Conservation (phyloP, 30 jellyfish, hydroid and myxozoan species). For the Sanderia malayensis region DNA sequence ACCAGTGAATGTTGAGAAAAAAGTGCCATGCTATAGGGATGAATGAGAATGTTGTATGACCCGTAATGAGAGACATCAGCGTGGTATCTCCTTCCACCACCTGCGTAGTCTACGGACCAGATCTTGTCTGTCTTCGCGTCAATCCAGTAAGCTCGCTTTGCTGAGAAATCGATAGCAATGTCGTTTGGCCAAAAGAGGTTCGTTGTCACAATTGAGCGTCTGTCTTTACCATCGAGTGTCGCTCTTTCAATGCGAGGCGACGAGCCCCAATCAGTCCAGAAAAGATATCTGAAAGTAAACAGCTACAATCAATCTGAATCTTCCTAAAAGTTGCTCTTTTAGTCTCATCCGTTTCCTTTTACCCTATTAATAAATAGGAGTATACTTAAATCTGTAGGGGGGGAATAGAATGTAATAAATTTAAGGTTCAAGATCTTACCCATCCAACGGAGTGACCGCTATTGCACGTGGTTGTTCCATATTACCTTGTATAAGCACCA, state of each 20-base stretch:
- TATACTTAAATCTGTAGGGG: too few relatives aligned
- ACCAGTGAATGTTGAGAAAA: conserved; percentile 35
- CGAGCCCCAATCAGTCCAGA: conserved; percentile 83
- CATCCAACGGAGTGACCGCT: too few relatives aligned
- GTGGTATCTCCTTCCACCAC: conserved; percentile 38
- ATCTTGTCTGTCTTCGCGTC: conserved; percentile 75
- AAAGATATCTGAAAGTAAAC: conserved; percentile 49
- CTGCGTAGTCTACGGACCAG: conserved; percentile 58
- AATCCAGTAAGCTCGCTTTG: conserved; percentile 71
- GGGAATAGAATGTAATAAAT: too few relatives aligned
- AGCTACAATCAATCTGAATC: too few relatives aligned
- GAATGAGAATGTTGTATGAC: not conserved
- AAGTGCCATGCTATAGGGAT: conserved; percentile 69
- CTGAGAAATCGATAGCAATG: conserved; percentile 67
- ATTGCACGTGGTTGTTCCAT: too few relatives aligned
- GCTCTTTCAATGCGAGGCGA: conserved; percentile 78
- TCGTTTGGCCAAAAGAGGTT: conserved; percentile 63
- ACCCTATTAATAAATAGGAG: too few relatives aligned
- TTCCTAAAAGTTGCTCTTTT: too few relatives aligned
- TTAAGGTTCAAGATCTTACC: too few relatives aligned
- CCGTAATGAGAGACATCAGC: conserved; percentile 36
- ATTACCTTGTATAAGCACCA: too few relatives aligned
- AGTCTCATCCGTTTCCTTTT: too few relatives aligned
- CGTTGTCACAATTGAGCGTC: conserved; percentile 40
- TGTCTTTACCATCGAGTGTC: conserved; percentile 66